phyloP scores from a whole-genome alignment of 2,113 vertebrate genomes.

The Tetraodon nigroviridis region DNA sequence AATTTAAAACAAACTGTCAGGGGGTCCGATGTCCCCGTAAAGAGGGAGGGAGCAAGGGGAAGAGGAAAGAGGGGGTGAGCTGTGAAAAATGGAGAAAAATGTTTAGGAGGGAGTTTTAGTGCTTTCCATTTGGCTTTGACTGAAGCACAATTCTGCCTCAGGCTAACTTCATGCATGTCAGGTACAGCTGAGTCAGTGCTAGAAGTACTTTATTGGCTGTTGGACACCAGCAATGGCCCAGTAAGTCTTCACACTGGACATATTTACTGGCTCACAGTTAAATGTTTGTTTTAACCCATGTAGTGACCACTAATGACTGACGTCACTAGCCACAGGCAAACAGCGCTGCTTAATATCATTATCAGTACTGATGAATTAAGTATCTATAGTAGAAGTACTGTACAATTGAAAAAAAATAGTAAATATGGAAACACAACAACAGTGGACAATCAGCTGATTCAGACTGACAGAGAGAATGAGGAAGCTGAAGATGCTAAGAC shows the following conservation, averaged over 20 bases:
- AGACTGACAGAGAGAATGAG: no score
- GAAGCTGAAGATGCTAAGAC: no score
- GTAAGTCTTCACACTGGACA: conserved; percentile 6
- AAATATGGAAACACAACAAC: no score
- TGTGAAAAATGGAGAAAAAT: conserved; percentile 51
- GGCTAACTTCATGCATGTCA: conserved; percentile 32
- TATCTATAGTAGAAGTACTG: no score
- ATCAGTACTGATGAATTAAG: no score
- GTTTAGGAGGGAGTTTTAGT: conserved; percentile 57
- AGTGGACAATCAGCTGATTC: no score
- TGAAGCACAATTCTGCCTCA: conserved; percentile 53
- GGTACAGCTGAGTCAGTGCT: conserved; percentile 46
- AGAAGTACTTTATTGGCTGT: conserved; percentile 36
- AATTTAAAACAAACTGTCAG: conserved; percentile 85
- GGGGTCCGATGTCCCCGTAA: conserved; percentile 79
- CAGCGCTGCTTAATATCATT: no score
- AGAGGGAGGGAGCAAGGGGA: conserved; percentile 49
- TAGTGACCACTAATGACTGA: no score
- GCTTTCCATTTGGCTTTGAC: conserved; percentile 57
- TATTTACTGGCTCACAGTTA: conserved; percentile 14
- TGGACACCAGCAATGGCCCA: conserved; percentile 3
- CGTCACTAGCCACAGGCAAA: no score
- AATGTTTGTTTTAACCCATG: no score
- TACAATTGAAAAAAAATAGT: no score
- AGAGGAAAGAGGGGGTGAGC: conserved; percentile 15